These are phyloP conservation scores for Trachelus stipa DNA, from an alignment of 2,888 invertebrate species.

Conservation along the genomic window DNA sequence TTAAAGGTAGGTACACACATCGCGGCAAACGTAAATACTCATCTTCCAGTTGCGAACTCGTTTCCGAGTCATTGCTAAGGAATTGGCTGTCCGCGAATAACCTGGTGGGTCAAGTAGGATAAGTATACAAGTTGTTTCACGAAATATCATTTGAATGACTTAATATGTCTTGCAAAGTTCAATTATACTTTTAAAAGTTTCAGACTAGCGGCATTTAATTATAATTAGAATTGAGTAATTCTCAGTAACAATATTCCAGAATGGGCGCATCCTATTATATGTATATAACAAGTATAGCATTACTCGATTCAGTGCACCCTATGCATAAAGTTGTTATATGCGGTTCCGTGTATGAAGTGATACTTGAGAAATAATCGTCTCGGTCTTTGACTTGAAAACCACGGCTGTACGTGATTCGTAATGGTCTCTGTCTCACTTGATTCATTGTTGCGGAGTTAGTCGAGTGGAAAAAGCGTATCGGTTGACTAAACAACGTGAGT, in stretches of 20 bases:
- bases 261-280: background rate
- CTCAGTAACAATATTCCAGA: background rate
- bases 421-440: background rate
- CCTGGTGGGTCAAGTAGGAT: background rate
- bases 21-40: background rate
- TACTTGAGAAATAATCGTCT: background rate
- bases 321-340: background rate
- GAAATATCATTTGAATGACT: background rate
- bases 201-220: background rate
- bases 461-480: constrained; percentile 17
- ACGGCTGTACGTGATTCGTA: constrained; percentile 10
- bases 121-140: background rate
- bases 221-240: background rate
- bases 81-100: background rate
- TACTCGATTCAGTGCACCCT: background rate
- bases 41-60: background rate
- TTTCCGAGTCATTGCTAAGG: background rate
- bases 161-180: background rate
- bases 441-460: constrained; percentile 12
- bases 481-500: constrained; percentile 13
- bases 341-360: background rate
- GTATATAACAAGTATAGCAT: background rate
- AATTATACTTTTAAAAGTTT: too few species aligned
- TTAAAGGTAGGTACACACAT: background rate
- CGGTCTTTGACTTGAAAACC: background rate